Evolutionary conservation across 1,140 invertebrate genomes (phyloP), one percentile per base, ranked within the genome.

Genomic region (Aphis craccivora): DNA sequence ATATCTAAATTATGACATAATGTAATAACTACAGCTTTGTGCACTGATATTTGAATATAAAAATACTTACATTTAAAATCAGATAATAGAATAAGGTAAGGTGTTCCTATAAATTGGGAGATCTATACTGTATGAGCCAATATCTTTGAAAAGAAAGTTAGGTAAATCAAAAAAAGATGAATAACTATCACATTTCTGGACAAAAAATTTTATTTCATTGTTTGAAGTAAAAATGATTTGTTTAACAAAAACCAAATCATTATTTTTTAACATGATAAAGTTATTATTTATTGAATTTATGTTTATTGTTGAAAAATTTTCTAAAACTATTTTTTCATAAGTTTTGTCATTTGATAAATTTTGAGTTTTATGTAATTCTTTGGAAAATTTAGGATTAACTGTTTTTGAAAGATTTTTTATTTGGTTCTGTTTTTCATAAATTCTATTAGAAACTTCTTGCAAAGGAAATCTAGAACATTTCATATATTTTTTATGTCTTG

Each of bases 391-490:
- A 40, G 83, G 23, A 40, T 84, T 84, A 22, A 37, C 3, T n/a
- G n/a, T n/a, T 84, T 84, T 2, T 25, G 83, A 3, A 84, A 14
- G 23, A 40, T 23, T 40, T 40, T 40, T 83, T 43, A 40, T 83
- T 43, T 43, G 40, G 3, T 25, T 0, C 9, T 30, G 0, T 25
- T 84, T 84, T 84, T 84, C 40, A 84, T 40, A 22, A 53, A 89
- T 89, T 89, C 87, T 35, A 22, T 89, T 89, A 37, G 45, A 53
- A 51, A 89, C 22, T 37, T 90, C 88, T 90, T 90, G 53, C 1
- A 90, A 23, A 55, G 88, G 53, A 90, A 55, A 90, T 23, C 88
- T 90, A 40, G 51, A 22, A 37, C 53, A 55, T 90, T 90, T 90
- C 35, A 53, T 55, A 90, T 0, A 55, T 90, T 60, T 90, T 90